Percentiles rank a stretch among this genome's conserved stretches.
These are phyloP conservation scores for Salarias fasciatus DNA, from an alignment of 2,797 vertebrate genomes.

Conservation along the genomic window DNA sequence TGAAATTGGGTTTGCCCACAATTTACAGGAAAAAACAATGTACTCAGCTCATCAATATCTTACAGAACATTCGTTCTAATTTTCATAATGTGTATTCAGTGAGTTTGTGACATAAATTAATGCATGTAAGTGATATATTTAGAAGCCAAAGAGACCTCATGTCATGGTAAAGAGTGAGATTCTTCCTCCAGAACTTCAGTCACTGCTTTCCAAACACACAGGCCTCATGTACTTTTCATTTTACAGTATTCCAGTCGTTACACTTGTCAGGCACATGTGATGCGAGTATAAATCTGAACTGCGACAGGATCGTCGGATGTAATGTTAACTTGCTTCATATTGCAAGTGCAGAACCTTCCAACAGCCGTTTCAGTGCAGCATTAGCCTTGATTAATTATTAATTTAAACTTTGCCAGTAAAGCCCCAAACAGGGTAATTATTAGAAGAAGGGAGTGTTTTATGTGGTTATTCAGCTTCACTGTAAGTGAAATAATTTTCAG, in stretches of 20 bases:
- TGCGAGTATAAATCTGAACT: conserved; percentile 13
- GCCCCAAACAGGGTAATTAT: conserved; percentile 27
- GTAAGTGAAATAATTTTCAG: conserved; percentile 20
- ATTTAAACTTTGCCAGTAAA: conserved; percentile 3
- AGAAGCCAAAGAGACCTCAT: too few species aligned
- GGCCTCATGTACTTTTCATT: conserved; percentile 8
- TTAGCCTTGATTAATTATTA: conserved; percentile 8
- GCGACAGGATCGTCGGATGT: background rate
- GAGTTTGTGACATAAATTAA: too few species aligned
- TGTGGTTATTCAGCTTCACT: conserved; percentile 5
- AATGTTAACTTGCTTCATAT: conserved; percentile 6
- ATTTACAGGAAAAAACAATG: too few species aligned
- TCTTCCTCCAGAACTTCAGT: too few species aligned
- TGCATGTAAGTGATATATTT: too few species aligned
- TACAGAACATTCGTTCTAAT: too few species aligned
- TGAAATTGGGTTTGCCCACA: too few species aligned
- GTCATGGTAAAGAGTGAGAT: too few species aligned
- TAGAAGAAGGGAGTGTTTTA: conserved; percentile 8
- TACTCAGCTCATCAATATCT: too few species aligned
- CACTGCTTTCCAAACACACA: too few species aligned
- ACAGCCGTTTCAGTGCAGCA: background rate
- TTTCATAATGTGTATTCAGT: too few species aligned
- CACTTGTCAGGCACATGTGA: conserved; percentile 10
- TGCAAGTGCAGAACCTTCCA: background rate
- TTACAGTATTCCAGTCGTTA: conserved; percentile 26